Evolutionary conservation across 2,888 invertebrate species (phyloP), one percentile per base, ranked within the genome.

Genomic region (Eugnorisma glareosa): DNA sequence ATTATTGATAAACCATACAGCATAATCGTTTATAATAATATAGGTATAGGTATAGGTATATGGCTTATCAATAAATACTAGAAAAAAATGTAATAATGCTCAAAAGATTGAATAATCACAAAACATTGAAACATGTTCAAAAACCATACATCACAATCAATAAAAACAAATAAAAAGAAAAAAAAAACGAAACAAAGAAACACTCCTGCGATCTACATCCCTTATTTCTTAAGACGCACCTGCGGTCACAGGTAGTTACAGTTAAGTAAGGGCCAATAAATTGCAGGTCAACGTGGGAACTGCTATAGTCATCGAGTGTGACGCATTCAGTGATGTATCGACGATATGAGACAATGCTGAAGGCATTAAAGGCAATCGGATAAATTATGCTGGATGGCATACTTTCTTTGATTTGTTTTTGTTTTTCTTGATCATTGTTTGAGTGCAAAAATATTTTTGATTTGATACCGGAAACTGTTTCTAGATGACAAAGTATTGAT

Each of bases 201-300:
- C 57, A 28, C 18, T 76, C 21, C 24, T 67, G 74, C 85, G 91
- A 73, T 81, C 76, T 73, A 57, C 94, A 95, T 83, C 96, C 96
- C 95, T 95, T 88, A 83, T 91, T 93, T 89, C 94, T 95, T 93
- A 93, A 94, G 94, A 93, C 89, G 93, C 96, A 96, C 95, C 95
- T 96, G 96, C 93, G 94, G 94, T 94, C 94, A 94, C 94, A 95
- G 94, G 94, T 94, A 95, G 94, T 94, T 93, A 92, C 92, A 90
- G 89, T 92, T 91, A 93, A 94, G 93, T 88, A 86, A 91, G 94
- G 94, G 92, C 94, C 93, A 93, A 96, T 96, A 95, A 96, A 96
- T 96, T 94, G 94, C 96, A 94, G 96, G 96, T 96, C 96, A 96
- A 90, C 95, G 96, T 96, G 96, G 96, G 96, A 96, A 96, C 89